Evolutionary conservation across 2,888 invertebrate species (phyloP), one percentile per base, ranked within the genome.

Genomic region (Diadegma fenestrale): DNA sequence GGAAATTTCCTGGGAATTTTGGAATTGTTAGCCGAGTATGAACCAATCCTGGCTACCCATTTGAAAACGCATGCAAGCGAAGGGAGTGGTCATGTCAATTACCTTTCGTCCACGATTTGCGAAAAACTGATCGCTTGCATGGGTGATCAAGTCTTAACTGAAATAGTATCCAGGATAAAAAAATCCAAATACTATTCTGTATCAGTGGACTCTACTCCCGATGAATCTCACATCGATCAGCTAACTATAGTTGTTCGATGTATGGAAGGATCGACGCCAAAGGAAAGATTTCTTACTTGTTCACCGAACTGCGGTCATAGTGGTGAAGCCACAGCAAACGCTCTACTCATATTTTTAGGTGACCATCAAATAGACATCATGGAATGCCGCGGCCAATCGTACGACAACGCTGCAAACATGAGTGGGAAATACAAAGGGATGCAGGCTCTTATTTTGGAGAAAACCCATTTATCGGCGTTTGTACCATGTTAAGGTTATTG

Each of bases 351-450:
- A 69, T 86, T 86, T 80, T 88, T 89, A 76, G 76, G 85, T 33
- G 72, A 78, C 45, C 66, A 80, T 80, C 63, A 66, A 64, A 88
- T 90, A 63, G 86, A 88, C 78, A 88, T 89, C 30, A 51, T 64
- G 3, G 84, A 88, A 88, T 89, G 87, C 68, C 85, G 88, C 30
- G 88, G 89, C 41, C 90, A 88, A 81, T 87, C 87, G n/a, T 89
- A 89, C 72, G 88, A 89, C 61, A 89, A 89, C 75, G 87, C 88
- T 64, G 79, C 88, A 83, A 89, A 89, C 69, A 89, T 89, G 88
- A 80, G 82, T 88, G 89, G 86, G 71, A 88, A 86, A 82, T 89
- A 89, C 85, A 88, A 87, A 79, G 87, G 88, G 7, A 82, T 90
- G 82, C 86, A 90, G 48, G 84, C 88, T 73, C 43, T 77, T 6